A percentile compares a stretch with the other conserved stretches of the same genome.
Conservation (phyloP, 2,797 vertebrate species). For the Tolypeutes matacus region DNA sequence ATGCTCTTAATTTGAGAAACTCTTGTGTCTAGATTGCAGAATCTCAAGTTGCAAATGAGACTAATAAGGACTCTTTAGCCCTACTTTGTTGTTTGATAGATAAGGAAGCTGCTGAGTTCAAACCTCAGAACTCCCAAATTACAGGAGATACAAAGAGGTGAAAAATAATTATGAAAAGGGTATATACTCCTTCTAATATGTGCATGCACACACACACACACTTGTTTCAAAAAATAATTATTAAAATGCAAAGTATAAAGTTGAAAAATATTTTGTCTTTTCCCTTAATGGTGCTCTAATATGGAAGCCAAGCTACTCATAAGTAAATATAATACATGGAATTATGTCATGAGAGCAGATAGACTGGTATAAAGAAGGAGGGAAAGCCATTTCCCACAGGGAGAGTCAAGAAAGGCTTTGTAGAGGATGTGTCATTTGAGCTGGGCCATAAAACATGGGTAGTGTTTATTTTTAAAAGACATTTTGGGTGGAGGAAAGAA, state of each 20-base stretch:
- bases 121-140: neutral
- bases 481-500: slow-evolving; percentile 16
- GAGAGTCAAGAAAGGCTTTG: neutral
- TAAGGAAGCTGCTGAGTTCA: neutral
- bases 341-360: neutral
- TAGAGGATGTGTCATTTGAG: slow-evolving; percentile 45
- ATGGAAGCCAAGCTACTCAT: neutral
- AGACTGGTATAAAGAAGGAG: neutral
- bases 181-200: neutral
- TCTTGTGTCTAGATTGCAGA: neutral
- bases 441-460: neutral
- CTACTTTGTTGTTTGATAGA: neutral
- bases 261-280: neutral
- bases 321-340: neutral
- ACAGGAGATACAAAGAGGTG: neutral
- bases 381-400: neutral
- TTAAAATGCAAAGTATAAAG: neutral
- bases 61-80: neutral
- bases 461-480: slow-evolving; percentile 19
- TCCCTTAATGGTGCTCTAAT: neutral
- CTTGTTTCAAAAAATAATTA: neutral
- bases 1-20: neutral
- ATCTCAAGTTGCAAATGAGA: neutral
- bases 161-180: neutral
- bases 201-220: neutral